A percentile compares a stretch with the other conserved stretches of the same genome.
These are phyloP conservation scores for Chaetodon auriga DNA, from an alignment of 2,113 vertebrate species.

Conservation along the genomic window DNA sequence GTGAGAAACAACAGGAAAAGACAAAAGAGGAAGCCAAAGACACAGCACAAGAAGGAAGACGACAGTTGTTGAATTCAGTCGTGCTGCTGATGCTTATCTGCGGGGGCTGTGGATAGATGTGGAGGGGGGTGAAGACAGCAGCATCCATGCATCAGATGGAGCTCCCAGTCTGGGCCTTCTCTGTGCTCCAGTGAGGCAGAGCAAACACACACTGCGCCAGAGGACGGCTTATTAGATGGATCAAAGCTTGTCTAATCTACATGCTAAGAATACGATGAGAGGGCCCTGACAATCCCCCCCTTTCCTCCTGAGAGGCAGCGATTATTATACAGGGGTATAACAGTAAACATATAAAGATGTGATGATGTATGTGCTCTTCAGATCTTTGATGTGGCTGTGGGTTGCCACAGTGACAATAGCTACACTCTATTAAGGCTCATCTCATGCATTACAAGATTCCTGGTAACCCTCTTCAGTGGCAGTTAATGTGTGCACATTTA, in stretches of 20 bases:
- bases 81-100: slow-evolving; percentile 5
- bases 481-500: slow-evolving; percentile 5
- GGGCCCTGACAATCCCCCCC: slow-evolving; percentile 25
- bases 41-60: background rate
- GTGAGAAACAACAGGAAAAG: slow-evolving; percentile 11
- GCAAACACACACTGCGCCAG: slow-evolving; percentile 40
- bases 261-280: slow-evolving; percentile 64
- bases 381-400: slow-evolving; percentile 39
- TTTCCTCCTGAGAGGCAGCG: slow-evolving; percentile 33
- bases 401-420: slow-evolving; percentile 20
- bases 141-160: slow-evolving; percentile 32
- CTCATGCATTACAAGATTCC: background rate
- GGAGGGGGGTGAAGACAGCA: background rate
- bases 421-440: slow-evolving; percentile 12
- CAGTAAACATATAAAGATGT: slow-evolving; percentile 47
- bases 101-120: background rate
- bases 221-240: slow-evolving; percentile 57
- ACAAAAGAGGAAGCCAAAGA: background rate
- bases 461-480: background rate
- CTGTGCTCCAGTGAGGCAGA: slow-evolving; percentile 30
- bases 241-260: slow-evolving; percentile 67
- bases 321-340: slow-evolving; percentile 46
- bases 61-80: background rate
- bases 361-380: slow-evolving; percentile 17
- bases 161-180: background rate